A percentile compares a stretch with the other conserved stretches of the same genome.
Conservation (phyloP, 2,888 invertebrate genomes). For the Agonopterix heracliana region DNA sequence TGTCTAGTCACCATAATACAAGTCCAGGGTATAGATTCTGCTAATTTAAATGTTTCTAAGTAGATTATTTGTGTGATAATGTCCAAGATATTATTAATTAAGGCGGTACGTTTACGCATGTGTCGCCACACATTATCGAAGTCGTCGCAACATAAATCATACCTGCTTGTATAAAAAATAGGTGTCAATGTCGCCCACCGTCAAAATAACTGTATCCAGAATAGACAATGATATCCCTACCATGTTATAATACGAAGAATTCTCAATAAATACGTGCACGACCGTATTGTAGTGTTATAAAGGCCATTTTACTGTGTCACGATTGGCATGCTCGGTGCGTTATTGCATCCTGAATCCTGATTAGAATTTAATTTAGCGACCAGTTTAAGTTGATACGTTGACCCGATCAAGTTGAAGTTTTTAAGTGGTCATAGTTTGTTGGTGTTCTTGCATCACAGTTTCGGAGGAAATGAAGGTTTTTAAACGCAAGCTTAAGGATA, state of each 20-base stretch:
- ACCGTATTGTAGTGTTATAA: slow-evolving; percentile 5
- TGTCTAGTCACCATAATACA: too few species aligned
- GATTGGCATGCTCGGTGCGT: slow-evolving; percentile 7
- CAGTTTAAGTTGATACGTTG: slow-evolving; percentile 11
- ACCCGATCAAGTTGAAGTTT: not conserved
- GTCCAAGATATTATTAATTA: too few species aligned
- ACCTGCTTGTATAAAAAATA: not conserved
- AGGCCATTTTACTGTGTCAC: slow-evolving; percentile 14
- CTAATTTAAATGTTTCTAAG: too few species aligned
- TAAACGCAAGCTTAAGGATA: slow-evolving; percentile 25
- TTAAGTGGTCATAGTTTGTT: not conserved
- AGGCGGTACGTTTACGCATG: too few species aligned
- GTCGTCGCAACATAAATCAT: too few species aligned
- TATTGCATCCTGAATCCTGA: slow-evolving; percentile 11
- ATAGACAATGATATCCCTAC: slow-evolving; percentile 4
- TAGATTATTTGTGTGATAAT: too few species aligned
- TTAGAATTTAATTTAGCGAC: slow-evolving; percentile 9
- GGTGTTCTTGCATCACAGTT: slow-evolving; percentile 34
- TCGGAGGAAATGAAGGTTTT: slow-evolving; percentile 42
- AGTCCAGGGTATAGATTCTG: too few species aligned
- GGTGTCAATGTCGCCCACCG: not conserved
- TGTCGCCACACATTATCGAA: too few species aligned
- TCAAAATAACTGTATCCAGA: slow-evolving; percentile 11
- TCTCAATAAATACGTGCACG: not conserved
- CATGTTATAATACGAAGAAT: slow-evolving; percentile 2